Evolutionary conservation across 2,888 invertebrate species (phyloP).

Genomic region (Candidula unifasciata): DNA sequence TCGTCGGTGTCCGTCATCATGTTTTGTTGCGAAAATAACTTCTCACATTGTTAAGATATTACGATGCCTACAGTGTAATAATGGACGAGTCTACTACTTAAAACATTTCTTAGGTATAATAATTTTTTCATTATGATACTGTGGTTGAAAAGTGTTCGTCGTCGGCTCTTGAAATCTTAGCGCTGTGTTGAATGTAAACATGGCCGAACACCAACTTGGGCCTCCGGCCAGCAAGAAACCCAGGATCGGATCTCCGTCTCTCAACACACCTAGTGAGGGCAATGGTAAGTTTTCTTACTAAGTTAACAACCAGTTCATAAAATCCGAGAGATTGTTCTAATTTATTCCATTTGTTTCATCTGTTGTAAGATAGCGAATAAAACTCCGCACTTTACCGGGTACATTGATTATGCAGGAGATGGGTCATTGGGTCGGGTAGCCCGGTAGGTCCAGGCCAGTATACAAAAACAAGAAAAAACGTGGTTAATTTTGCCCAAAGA

Average conservation of each 20-base stretch:
- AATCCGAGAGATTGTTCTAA: too few species aligned
- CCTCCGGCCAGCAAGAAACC: constrained; percentile 97
- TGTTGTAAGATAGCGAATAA: not conserved
- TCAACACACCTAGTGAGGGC: constrained; percentile 68
- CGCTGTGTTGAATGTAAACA: constrained; percentile 77
- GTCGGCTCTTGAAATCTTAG: constrained; percentile 49
- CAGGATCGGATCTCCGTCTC: constrained; percentile 82
- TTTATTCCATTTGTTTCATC: not conserved
- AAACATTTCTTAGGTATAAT: constrained; percentile 19
- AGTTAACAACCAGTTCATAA: not conserved
- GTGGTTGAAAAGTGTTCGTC: constrained; percentile 38
- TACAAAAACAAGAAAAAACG: too few species aligned
- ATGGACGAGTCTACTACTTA: constrained; percentile 27
- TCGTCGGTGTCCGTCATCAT: constrained; percentile 51
- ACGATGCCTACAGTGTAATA: constrained; percentile 18
- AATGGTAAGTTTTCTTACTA: constrained; percentile 62
- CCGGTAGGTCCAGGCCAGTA: too few species aligned
- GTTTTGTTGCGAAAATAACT: constrained; percentile 52
- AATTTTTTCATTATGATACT: constrained; percentile 36
- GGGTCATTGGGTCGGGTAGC: too few species aligned
- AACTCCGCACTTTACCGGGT: not conserved
- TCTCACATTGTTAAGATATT: constrained; percentile 2
- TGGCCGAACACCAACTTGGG: constrained; percentile 96
- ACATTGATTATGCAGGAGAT: constrained; percentile 26
- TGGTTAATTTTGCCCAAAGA: too few species aligned